Percentiles rank a stretch among this genome's conserved stretches.
Conservation (phyloP, 2,888 invertebrate genomes). For the Amphimallon solstitiale region DNA sequence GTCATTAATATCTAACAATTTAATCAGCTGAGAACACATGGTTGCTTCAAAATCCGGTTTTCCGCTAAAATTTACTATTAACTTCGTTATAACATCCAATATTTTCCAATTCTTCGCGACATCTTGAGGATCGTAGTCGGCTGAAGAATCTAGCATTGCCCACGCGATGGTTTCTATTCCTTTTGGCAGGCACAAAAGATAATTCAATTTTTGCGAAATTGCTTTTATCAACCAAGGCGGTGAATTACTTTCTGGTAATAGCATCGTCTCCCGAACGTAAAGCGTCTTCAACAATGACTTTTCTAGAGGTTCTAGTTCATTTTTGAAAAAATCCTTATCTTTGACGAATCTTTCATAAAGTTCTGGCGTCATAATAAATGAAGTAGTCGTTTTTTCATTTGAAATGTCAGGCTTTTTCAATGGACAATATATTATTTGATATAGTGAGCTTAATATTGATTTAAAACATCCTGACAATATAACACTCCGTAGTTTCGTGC, state of each 20-base stretch:
- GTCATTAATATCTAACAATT: slow-evolving; percentile 62
- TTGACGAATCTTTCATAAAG: slow-evolving; percentile 65
- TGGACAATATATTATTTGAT: slow-evolving; percentile 76
- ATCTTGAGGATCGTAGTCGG: slow-evolving; percentile 56
- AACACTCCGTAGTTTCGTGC: slow-evolving; percentile 67
- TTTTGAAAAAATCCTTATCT: slow-evolving; percentile 66
- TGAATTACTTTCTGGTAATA: slow-evolving; percentile 67
- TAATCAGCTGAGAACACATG: slow-evolving; percentile 66
- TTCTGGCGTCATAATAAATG: slow-evolving; percentile 68
- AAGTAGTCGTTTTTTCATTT: slow-evolving; percentile 43
- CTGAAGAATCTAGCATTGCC: slow-evolving; percentile 68
- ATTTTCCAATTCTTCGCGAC: slow-evolving; percentile 73
- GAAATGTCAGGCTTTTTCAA: slow-evolving; percentile 68
- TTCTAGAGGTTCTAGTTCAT: slow-evolving; percentile 66
- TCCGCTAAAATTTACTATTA: slow-evolving; percentile 70
- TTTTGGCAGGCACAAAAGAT: slow-evolving; percentile 68
- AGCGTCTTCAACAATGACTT: slow-evolving; percentile 69
- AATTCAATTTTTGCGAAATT: slow-evolving; percentile 70
- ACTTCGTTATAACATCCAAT: slow-evolving; percentile 73
- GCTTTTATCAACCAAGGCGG: slow-evolving; percentile 73
- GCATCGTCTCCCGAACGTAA: slow-evolving; percentile 75
- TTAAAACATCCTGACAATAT: slow-evolving; percentile 69
- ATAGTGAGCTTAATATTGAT: slow-evolving; percentile 73
- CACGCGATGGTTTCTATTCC: slow-evolving; percentile 73
- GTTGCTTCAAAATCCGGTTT: slow-evolving; percentile 67